Base-by-base conservation (phyloP, 2,888 invertebrate genomes). In the Drosophila barbarae region DNA sequence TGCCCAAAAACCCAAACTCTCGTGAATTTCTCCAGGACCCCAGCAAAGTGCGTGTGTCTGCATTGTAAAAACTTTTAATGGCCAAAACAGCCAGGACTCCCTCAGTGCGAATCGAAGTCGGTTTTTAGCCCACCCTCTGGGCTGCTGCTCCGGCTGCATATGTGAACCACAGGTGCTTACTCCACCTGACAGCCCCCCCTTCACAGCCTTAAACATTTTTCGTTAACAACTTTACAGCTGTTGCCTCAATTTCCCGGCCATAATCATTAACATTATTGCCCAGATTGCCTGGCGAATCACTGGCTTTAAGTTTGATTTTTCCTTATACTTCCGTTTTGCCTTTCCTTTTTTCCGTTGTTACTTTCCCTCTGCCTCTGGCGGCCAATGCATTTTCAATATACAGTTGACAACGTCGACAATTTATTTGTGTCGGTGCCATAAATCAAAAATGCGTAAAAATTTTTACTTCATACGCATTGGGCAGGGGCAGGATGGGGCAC, bases 61-160 rank as follows among this genome's bases (percentile, higher is more conserved):
- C 84, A 82, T 82, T 80, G 80, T 80, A 77, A 82, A 68, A 83
- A 83, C 71, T 85, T 83, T 84, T 87, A 87, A 87, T 87, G 85
- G 87, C 77, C 61, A 53, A 52, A 44, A 42, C 49, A 35, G 53
- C 13, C 68, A 59, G 49, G 34, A 23, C 38, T 32, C 56, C 36
- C 26, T 7, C 35, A 2, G 15, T 47, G 32, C 50, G 34, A 30
- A 52, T 7, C 49, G 18, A 23, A 35, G 30, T n/a, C 46, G 32
- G 36, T 35, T 26, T 26, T 35, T 8, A n/a, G 21, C 26, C 13
- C 44, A 26, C 26, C 28, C 46, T 44, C 36, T 26, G 26, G 30
- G 26, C 42, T 38, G 53, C 50, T 65, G 63, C 76, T 34, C 13
- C 49, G 42, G 47, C 53, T 69, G 63, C 77, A 79, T 72, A 75